A percentile compares a stretch with the other conserved stretches of the same genome.
phyloP scores from a whole-genome alignment of 2,888 invertebrate species.

The Blera fallax region DNA sequence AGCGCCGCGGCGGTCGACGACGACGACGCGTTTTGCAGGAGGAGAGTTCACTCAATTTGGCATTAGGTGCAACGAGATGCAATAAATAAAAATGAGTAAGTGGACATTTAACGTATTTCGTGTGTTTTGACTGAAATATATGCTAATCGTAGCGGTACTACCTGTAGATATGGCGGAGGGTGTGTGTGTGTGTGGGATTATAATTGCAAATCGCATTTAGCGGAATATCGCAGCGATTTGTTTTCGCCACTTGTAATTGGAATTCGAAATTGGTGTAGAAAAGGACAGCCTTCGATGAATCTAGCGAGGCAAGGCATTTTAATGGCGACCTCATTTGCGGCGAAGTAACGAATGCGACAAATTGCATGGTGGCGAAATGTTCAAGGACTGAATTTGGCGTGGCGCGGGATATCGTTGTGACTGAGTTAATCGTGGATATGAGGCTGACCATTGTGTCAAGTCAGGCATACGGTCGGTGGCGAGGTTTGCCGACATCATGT shows the following conservation, averaged over 20 bases:
- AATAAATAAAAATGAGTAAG: conserved; percentile 69
- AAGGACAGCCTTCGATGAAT: background rate
- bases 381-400: background rate
- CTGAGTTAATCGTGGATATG: no score
- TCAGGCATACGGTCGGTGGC: no score
- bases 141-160: conserved; percentile 24
- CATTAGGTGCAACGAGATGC: conserved; percentile 66
- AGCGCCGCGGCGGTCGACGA: background rate
- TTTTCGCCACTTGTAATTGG: conserved; percentile 30
- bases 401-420: no score
- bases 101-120: conserved; percentile 59
- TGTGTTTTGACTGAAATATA: conserved; percentile 51
- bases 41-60: conserved; percentile 61
- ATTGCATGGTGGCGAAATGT: background rate
- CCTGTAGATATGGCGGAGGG: background rate
- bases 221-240: background rate
- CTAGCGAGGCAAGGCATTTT: background rate
- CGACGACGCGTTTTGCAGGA: conserved; percentile 6
- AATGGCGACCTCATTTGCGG: background rate
- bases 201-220: conserved; percentile 8
- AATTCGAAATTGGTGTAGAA: background rate
- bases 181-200: background rate
- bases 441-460: no score
- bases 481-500: no score
- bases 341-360: background rate